Percentiles rank a stretch among this genome's conserved stretches.
phyloP scores from a whole-genome alignment of 2,888 invertebrate genomes.

The Punctoribates punctum region DNA sequence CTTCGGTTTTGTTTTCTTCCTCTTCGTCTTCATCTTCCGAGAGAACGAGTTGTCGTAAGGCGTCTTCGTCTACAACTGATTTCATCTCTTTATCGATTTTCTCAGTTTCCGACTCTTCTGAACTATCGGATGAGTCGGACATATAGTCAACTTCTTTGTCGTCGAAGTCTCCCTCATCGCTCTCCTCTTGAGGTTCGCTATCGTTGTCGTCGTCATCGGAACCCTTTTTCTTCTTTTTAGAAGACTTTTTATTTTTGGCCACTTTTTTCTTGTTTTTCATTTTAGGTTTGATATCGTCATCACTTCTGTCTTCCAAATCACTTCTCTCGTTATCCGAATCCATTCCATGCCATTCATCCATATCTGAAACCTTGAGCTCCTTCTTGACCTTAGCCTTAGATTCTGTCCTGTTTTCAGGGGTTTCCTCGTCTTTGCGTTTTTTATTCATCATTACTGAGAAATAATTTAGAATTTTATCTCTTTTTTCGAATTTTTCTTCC shows the following conservation, averaged over 20 bases:
- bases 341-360: conserved; percentile 77
- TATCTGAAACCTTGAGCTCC: conserved; percentile 70
- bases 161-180: conserved; percentile 95
- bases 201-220: conserved; percentile 73
- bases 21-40: conserved; percentile 81
- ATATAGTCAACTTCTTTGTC: conserved; percentile 92
- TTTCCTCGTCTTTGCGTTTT: conserved; percentile 66
- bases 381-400: conserved; percentile 57
- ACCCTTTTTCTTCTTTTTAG: conserved; percentile 60
- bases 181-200: conserved; percentile 89
- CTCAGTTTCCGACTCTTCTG: conserved; percentile 47
- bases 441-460: conserved; percentile 92
- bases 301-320: conserved; percentile 48
- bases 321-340: conserved; percentile 66
- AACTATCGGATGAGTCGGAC: conserved; percentile 63
- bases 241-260: conserved; percentile 49
- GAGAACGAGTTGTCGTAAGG: conserved; percentile 75
- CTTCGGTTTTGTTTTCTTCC: conserved; percentile 66
- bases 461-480: conserved; percentile 92
- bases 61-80: conserved; percentile 86
- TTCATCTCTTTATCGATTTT: conserved; percentile 50
- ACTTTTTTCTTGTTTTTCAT: conserved; percentile 44
- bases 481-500: conserved; percentile 87
- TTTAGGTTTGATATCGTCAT: conserved; percentile 45
- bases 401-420: conserved; percentile 63